Base-by-base conservation (phyloP, 2,797 vertebrate genomes). In the Notoglanidium macrostoma region DNA sequence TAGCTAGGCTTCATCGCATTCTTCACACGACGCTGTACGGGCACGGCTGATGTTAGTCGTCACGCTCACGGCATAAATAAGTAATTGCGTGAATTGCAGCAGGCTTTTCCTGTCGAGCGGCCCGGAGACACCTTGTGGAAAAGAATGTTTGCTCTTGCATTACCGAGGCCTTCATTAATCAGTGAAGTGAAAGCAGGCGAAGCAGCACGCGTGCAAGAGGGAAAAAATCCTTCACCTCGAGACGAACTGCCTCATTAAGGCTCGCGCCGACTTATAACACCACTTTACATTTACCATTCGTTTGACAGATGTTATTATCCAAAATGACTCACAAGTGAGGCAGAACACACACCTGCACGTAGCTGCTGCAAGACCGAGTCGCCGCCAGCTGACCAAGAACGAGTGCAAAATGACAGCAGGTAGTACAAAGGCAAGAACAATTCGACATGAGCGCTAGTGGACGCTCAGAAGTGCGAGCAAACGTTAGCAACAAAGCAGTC, bases 301-400 rank as follows among this genome's bases (percentile, higher is more conserved):
- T 72, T 57, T 55, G 51, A 55, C 67, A 72, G 67, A 72, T 72
- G 82, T 40, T 55, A 72, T 84, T 84, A 84, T 70, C 65, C 65
- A 21, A 55, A 35, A 83, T 8, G 29, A 55, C 82, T 32, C 65
- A 8, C 61, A 3, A 54, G 65, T 23, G 29, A 83, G 82, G 65
- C n/a, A 0, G 65, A 70, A 55, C 40, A 83, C 82, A 70, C 11
- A 9, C 3, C 15, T 10, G 59, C 44, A 63, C 44, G 63, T 54
- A 35, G 61, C 81, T 54, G 26, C 63, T 7, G n/a, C 15, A 8
- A 32, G 81, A 67, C 49, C 26, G 49, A 29, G 0, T 32, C 63
- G 51, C 11, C 63, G 54, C 9, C 63, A 51, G 14, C 19, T n/a
- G 79, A 63, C 35, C 14, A 29, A 81, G 11, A 54, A 54, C 46